Evolutionary conservation across 2,888 invertebrate species (phyloP), one percentile per base, ranked within the genome.

Genomic region (Pterobdella sp.): DNA sequence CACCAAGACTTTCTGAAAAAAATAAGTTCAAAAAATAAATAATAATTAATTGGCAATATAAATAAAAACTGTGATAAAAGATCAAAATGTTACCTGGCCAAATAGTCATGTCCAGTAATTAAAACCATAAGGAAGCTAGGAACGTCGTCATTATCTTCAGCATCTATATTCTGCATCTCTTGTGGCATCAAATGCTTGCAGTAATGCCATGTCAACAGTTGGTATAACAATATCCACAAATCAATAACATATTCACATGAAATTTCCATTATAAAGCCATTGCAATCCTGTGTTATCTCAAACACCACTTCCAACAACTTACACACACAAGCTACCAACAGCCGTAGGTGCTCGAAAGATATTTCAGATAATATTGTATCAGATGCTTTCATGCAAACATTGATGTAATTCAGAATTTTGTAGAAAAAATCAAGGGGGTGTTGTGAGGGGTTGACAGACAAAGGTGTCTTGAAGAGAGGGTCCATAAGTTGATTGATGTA

Each of bases 101-200:
- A 85, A 81, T 90, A 90, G 79, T 93, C 92, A 82, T 93, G 93
- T 1, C 89, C 92, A 63, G 90, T 88, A 80, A 91, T 90, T 73
- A 94, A 85, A 75, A 92, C 86, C 84, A 89, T 87, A 69, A 93
- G 85, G 0, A 92, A 90, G 2, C 79, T 78, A 29, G 80, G 79
- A 76, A 81, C 78, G 18, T 75, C 76, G 37, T 77, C 78, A 32
- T 76, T 72, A n/a, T 78, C 77, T 72, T 68, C 67, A 26, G 31
- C 52, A 18, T 42, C 60, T 56, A 67, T 37, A 14, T 67, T 37
- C 32, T 3, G 14, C 3, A 7, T 26, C n/a, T 56, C 60, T n/a
- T 56, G 14, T 3, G n/a, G 10, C 60, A 14, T 4, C 60, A 56
- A 4, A 26, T 56, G 60, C n/a, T 3, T 56, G 60, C 60, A 4